These are phyloP conservation scores for Acomys russatus DNA, from an alignment of 2,797 vertebrate species.

Conservation along the genomic window DNA sequence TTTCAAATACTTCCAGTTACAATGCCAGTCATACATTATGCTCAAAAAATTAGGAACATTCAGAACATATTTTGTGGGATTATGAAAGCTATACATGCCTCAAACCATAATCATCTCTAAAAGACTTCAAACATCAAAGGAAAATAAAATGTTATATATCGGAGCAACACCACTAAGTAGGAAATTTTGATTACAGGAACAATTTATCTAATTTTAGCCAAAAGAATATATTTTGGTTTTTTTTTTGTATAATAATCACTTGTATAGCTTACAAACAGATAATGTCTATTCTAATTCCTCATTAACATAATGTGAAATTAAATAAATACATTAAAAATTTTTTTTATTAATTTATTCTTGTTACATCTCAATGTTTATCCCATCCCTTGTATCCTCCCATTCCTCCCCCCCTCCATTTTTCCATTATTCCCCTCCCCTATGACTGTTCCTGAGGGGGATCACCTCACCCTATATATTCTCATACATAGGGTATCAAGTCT, in stretches of 20 bases:
- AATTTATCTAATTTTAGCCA: not conserved
- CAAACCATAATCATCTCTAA: not conserved
- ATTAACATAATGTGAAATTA: not conserved
- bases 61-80: not conserved
- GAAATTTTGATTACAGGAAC: not conserved
- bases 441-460: too few species aligned
- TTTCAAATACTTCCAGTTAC: not conserved
- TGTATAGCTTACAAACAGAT: not conserved
- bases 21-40: not conserved
- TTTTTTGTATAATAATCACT: not conserved
- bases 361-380: too few species aligned
- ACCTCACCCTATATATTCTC: too few species aligned
- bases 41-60: not conserved
- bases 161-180: not conserved
- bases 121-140: not conserved
- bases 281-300: not conserved
- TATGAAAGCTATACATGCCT: not conserved
- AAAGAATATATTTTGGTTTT: not conserved
- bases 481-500: too few species aligned
- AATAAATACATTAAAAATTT: too few species aligned
- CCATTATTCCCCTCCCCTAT: too few species aligned
- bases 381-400: too few species aligned
- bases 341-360: too few species aligned
- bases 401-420: too few species aligned
- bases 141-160: not conserved